Evolutionary conservation across 2,888 invertebrate genomes (phyloP), one percentile per base, ranked within the genome.

Genomic region (Timema cristinae): DNA sequence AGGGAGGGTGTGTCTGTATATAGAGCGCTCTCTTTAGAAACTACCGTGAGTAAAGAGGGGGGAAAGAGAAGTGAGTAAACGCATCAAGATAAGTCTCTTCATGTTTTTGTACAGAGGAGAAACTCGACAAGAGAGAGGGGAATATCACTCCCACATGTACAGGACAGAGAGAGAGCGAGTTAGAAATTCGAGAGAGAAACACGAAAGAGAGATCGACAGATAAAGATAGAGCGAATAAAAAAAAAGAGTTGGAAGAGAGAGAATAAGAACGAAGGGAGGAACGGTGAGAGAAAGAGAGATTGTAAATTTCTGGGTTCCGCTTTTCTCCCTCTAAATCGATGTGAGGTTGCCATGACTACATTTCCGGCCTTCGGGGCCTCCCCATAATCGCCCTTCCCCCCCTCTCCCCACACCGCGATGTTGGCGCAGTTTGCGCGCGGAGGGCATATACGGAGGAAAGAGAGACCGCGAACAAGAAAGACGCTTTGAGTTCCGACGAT

Each of bases 261-360:
- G 32, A 32, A 32, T 32, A 32, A 32, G 32, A 32, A 32, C 32
- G 32, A 32, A 32, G 32, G 32, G 32, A 32, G 32, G 32, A 4
- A 32, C 4, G 32, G 32, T 1, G 32, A 32, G 32, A 32, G 32
- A 32, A 32, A 32, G 32, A 73, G 68, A 61, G 67, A 70, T 63
- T 73, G 73, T 71, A 73, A 73, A 73, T 73, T 73, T 73, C 73
- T 73, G 68, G 73, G 70, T 73, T 73, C 73, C 73, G 73, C 69
- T 73, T 73, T 71, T 70, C 73, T 73, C 73, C 71, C 72, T 74
- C 70, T 66, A 70, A 73, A 75, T 75, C 75, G 75, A 75, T 75
- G 73, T 71, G 68, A 72, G 70, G 75, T 75, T 75, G 75, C 74
- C 70, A 75, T 75, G 68, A 70, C 75, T 67, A 75, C 75, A 74